A percentile compares a stretch with the other conserved stretches of the same genome.
These are phyloP conservation scores for Alexandromys fortis DNA, from an alignment of 2,113 vertebrate species.

Conservation along the genomic window DNA sequence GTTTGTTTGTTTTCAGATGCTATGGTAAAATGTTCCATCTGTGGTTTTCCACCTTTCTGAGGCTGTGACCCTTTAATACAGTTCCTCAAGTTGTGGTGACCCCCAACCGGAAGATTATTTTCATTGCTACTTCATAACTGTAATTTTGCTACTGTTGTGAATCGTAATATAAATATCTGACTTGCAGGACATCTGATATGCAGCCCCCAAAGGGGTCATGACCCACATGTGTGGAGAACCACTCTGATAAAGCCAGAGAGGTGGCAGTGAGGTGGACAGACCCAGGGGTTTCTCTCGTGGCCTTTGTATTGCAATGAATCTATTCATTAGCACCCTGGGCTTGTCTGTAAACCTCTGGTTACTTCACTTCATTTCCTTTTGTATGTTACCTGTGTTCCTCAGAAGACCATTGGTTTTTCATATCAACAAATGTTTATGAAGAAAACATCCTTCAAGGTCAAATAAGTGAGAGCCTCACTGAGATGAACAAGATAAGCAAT, in stretches of 20 bases:
- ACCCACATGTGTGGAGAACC: neutral
- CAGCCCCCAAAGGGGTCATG: neutral
- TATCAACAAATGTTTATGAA: neutral
- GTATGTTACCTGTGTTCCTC: neutral
- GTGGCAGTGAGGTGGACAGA: neutral
- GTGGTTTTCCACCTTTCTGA: neutral
- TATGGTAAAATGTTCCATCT: neutral
- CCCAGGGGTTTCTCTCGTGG: neutral
- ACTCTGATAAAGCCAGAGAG: neutral
- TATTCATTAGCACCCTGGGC: neutral
- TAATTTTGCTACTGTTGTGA: neutral
- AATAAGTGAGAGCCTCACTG: neutral
- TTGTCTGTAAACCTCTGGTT: neutral
- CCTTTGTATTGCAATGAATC: neutral
- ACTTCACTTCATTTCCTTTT: neutral
- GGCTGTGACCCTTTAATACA: neutral
- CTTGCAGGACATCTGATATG: neutral
- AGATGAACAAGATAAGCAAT: neutral
- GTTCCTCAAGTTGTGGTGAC: neutral
- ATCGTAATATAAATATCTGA: neutral
- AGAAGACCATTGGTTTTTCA: neutral
- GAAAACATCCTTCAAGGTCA: neutral
- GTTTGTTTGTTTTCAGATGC: neutral
- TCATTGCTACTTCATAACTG: neutral
- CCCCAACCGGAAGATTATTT: neutral